Evolutionary conservation across 2,113 vertebrate species (phyloP), one percentile per base, ranked within the genome.

Genomic region (Pardalotus punctatus): DNA sequence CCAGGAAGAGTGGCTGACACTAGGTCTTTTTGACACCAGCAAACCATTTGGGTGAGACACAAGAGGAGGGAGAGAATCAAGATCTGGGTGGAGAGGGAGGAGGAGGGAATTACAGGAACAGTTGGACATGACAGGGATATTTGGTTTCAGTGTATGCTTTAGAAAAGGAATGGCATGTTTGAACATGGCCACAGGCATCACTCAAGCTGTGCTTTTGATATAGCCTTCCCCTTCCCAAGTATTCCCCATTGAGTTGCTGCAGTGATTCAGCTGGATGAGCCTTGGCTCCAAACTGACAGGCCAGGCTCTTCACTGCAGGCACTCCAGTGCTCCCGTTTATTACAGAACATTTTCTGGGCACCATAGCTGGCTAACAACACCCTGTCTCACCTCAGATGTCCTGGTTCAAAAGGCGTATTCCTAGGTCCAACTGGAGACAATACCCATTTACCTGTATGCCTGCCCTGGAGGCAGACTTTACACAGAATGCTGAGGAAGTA

Each of bases 141-240:
- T 50, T 45, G 38, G 69, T 78, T 94, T 89, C 93, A 77, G 51
- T 57, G 60, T 45, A 57, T 38, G 17, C 28, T 95, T 89, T 66
- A 95, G 91, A 93, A 91, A 77, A 92, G 64, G 67, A 96, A 94
- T 50, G 86, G 71, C 64, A 91, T 73, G 83, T 29, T 77, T 72
- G 48, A 90, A 77, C 57, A 76, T 60, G 70, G 66, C 58, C 62
- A 61, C 62, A 73, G 62, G 58, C 25, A 0, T 61, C 80, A 76
- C 50, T 77, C 50, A 88, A 85, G 57, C 74, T 76, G 84, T 81
- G 73, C 15, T 89, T 83, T 73, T 60, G 40, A 70, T 53, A 62
- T 50, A 86, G 76, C 33, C 47, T 58, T 54, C 40, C 33, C 17
- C 24, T 88, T 51, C 74, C 43, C 42, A 7, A 76, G 40, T 28